These are phyloP conservation scores for Planococcus citri DNA, from an alignment of 1,140 invertebrate species.

Conservation along the genomic window DNA sequence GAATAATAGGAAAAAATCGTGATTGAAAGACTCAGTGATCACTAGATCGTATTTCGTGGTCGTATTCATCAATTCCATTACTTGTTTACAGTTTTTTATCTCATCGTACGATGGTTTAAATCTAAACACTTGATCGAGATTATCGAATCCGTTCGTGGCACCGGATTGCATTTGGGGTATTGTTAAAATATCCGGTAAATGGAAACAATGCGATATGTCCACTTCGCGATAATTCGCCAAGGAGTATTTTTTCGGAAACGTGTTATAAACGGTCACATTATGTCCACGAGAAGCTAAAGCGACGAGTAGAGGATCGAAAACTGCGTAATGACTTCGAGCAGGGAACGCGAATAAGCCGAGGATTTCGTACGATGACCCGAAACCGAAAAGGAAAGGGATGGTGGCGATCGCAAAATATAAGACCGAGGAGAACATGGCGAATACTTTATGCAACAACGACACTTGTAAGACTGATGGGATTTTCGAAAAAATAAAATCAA, in stretches of 20 bases:
- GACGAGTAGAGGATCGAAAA: constrained; percentile 31
- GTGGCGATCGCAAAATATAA: neutral
- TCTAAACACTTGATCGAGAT: neutral
- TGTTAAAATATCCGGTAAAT: neutral
- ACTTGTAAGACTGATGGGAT: no score
- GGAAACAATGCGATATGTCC: constrained; percentile 25
- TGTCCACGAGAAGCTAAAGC: constrained; percentile 31
- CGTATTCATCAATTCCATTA: constrained; percentile 19
- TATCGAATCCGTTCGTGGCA: neutral
- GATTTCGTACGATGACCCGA: constrained; percentile 25
- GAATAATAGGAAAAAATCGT: constrained; percentile 28
- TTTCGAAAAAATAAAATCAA: no score
- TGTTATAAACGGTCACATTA: constrained; percentile 30
- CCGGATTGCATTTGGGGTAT: neutral
- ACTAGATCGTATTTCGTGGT: constrained; percentile 31
- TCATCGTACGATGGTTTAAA: neutral
- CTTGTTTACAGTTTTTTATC: neutral
- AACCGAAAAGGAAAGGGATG: neutral
- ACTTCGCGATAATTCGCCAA: constrained; percentile 41
- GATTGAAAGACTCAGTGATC: constrained; percentile 30
- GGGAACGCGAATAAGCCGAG: constrained; percentile 31
- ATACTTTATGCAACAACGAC: no score
- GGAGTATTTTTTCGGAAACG: constrained; percentile 37
- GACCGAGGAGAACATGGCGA: neutral
- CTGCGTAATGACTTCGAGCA: constrained; percentile 32